phyloP scores from a whole-genome alignment of 2,797 vertebrate species.

The Mus minutoides region DNA sequence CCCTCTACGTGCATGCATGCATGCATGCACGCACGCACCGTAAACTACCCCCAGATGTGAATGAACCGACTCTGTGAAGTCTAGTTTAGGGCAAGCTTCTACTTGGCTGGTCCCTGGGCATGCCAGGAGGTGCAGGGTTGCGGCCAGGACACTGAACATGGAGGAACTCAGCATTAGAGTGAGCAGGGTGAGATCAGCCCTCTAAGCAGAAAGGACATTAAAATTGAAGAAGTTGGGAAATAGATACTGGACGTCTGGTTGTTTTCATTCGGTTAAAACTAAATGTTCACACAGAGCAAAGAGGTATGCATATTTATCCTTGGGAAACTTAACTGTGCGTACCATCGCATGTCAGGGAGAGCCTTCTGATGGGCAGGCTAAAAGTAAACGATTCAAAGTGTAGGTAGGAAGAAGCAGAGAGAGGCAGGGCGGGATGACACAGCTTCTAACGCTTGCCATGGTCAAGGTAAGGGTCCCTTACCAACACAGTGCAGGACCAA shows the following conservation, averaged over 20 bases:
- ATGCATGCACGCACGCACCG: background rate
- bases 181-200: background rate
- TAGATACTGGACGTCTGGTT: background rate
- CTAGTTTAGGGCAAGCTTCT: background rate
- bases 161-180: background rate
- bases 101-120: no score
- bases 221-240: background rate
- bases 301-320: background rate
- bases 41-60: background rate
- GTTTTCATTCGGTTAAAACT: background rate
- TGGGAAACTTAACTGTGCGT: background rate
- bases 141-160: background rate
- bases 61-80: background rate
- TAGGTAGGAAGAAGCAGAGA: background rate
- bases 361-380: background rate
- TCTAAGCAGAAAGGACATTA: background rate
- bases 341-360: background rate
- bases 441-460: background rate
- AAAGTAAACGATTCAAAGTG: background rate
- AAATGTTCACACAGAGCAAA: background rate
- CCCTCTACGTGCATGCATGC: no score
- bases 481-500: background rate
- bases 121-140: background rate
- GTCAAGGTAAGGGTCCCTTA: background rate
- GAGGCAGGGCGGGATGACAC: background rate